These are phyloP conservation scores for Rhyzopertha dominica DNA, from an alignment of 1,140 invertebrate genomes.

Conservation along the genomic window DNA sequence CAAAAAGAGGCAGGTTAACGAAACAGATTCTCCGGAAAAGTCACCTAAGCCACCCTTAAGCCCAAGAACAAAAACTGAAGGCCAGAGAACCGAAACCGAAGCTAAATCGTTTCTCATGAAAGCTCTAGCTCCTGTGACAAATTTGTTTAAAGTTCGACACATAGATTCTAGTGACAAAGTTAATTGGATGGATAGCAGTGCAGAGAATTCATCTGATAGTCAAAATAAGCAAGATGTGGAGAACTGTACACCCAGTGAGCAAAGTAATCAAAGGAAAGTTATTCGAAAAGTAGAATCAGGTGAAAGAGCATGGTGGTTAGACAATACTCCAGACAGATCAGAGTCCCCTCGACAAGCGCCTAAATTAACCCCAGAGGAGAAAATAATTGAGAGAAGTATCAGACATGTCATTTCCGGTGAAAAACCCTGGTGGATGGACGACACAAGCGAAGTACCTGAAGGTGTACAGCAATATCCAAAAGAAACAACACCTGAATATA, in stretches of 20 bases:
- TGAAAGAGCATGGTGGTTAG: conserved; percentile 59
- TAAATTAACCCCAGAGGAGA: conserved; percentile 6
- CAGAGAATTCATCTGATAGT: conserved; percentile 10
- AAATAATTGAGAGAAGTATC: conserved; percentile 33
- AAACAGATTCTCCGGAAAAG: conserved; percentile 54
- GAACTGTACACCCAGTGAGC: conserved; percentile 1
- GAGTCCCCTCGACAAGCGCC: too few species aligned
- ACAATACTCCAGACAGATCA: conserved; percentile 46
- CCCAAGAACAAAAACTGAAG: conserved; percentile 47
- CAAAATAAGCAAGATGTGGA: conserved; percentile 1
- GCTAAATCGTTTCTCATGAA: conserved; percentile 66
- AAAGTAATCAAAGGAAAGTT: neutral
- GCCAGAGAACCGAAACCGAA: conserved; percentile 54
- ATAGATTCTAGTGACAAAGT: conserved; percentile 23
- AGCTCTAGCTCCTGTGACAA: conserved; percentile 62
- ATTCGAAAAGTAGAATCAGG: conserved; percentile 51
- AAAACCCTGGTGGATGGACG: conserved; percentile 58
- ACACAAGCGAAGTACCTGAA: conserved; percentile 47
- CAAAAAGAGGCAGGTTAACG: conserved; percentile 35
- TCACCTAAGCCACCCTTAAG: conserved; percentile 50
- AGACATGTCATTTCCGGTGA: conserved; percentile 60
- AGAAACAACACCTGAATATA: conserved; percentile 20
- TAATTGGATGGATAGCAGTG: conserved; percentile 24
- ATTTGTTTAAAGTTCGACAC: conserved; percentile 56
- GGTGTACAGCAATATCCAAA: conserved; percentile 37